Evolutionary conservation across 2,113 vertebrate species (phyloP).

Genomic region (Triplophysa rosa): DNA sequence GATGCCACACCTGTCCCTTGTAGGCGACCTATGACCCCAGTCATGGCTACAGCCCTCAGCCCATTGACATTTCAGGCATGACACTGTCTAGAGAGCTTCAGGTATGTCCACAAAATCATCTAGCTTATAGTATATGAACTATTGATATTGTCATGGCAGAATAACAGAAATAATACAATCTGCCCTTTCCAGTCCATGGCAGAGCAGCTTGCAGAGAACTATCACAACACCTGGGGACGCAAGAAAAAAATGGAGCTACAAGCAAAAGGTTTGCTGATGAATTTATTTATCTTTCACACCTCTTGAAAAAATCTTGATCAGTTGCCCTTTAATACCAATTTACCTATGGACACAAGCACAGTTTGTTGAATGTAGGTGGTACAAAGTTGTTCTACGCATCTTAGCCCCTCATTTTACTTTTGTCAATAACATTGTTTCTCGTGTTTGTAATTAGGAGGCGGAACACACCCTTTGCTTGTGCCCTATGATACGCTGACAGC

Average conservation of each 20-base stretch:
- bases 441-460: slow-evolving; percentile 74
- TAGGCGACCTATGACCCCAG: slow-evolving; percentile 86
- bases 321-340: too few species aligned
- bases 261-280: slow-evolving; percentile 77
- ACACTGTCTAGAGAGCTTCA: slow-evolving; percentile 89
- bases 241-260: slow-evolving; percentile 92
- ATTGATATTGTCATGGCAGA: not conserved
- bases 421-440: not conserved
- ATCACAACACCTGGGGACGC: slow-evolving; percentile 93
- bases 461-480: slow-evolving; percentile 89
- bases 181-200: slow-evolving; percentile 83
- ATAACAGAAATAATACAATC: not conserved
- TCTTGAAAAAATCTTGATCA: too few species aligned
- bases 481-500: slow-evolving; percentile 93
- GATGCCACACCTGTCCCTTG: not conserved
- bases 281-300: too few species aligned
- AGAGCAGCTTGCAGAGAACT: slow-evolving; percentile 92
- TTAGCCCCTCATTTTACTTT: not conserved
- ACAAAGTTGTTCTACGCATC: not conserved
- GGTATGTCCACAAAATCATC: slow-evolving; percentile 62
- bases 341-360: too few species aligned
- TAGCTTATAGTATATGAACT: too few species aligned
- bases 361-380: too few species aligned
- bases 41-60: slow-evolving; percentile 89
- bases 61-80: slow-evolving; percentile 83